These are phyloP conservation scores for Yponomeuta evonymella DNA, from an alignment of 2,888 invertebrate species.

Conservation along the genomic window DNA sequence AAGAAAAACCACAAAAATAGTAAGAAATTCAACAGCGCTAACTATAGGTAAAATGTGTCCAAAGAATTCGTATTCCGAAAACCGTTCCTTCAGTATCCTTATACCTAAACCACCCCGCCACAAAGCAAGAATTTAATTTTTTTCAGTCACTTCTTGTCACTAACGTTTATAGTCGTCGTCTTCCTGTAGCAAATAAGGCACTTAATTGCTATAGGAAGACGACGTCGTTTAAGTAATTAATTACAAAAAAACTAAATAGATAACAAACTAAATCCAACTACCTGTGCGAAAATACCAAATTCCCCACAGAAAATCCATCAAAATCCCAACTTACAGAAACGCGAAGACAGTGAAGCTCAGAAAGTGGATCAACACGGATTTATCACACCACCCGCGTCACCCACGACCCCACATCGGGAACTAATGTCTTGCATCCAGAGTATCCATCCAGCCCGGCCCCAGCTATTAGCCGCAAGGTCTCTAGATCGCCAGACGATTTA, in stretches of 20 bases:
- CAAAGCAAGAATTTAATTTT: too few relatives aligned
- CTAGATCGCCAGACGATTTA: slow-evolving; percentile 69
- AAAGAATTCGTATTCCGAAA: too few relatives aligned
- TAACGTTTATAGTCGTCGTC: too few relatives aligned
- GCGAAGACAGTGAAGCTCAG: not conserved
- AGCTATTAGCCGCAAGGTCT: slow-evolving; percentile 71
- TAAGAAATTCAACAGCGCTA: too few relatives aligned
- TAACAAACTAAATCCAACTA: not conserved
- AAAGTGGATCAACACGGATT: slow-evolving; percentile 23
- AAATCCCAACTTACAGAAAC: slow-evolving; percentile 4
- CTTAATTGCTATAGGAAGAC: too few relatives aligned
- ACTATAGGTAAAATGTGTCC: too few relatives aligned
- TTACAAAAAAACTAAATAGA: not conserved
- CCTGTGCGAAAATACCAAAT: not conserved
- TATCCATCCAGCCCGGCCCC: slow-evolving; percentile 43
- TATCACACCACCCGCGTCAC: slow-evolving; percentile 39
- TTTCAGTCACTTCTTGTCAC: too few relatives aligned
- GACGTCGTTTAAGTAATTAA: not conserved
- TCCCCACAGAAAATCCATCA: not conserved
- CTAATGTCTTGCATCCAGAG: slow-evolving; percentile 42
- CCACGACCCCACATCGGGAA: slow-evolving; percentile 45
- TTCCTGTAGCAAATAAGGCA: too few relatives aligned
- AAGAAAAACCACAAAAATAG: too few relatives aligned
- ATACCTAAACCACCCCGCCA: too few relatives aligned
- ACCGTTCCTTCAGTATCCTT: too few relatives aligned